Base-by-base conservation (phyloP, 2,113 vertebrate genomes). In the Oreochromis aureus region DNA sequence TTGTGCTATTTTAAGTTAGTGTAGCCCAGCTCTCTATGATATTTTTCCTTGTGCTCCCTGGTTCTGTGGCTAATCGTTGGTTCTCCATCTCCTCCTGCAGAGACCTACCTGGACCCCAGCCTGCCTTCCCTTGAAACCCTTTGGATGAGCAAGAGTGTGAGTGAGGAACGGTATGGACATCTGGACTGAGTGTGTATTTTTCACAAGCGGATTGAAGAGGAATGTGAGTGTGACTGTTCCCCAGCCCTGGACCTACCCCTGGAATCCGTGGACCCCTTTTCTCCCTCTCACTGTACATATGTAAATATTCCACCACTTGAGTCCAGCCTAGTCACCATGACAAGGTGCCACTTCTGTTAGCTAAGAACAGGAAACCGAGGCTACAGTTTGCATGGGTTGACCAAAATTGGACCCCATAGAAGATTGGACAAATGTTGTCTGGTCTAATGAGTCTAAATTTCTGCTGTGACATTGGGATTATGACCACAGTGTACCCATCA, bases 141-240 rank as follows among this genome's bases (percentile, higher is more conserved):
- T 66, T 66, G 61, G 32, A 5, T 66, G 32, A 66, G 32, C 32
- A 12, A 66, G 61, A 66, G 19, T 2, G 1, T 39, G 32, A 66
- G 18, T 66, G 18, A 36, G 32, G 0, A 36, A 66, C 0, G 6
- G 10, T 1, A n/a, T n/a, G 61, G 1, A 39, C 61, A 39, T 66
- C 3, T 66, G 61, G 32, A 66, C 18, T 66, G 61, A 66, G 61
- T 36, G 61, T 63, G 59, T 66, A 18, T 66, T 66, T 66, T 36
- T 66, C 32, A 36, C 18, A 10, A 66, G 32, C 18, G 2, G 18
- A 1, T n/a, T 66, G 32, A 66, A 66, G 61, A 66, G 32, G 61
- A 66, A 18, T 39, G 18, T 66, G 4, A 66, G 61, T 6, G 3
- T 66, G 61, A 66, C 61, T 66, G 61, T n/a, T 66, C 61, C 34